Evolutionary conservation across 2,797 vertebrate species (phyloP).

Genomic region (Eulemur mongoz): DNA sequence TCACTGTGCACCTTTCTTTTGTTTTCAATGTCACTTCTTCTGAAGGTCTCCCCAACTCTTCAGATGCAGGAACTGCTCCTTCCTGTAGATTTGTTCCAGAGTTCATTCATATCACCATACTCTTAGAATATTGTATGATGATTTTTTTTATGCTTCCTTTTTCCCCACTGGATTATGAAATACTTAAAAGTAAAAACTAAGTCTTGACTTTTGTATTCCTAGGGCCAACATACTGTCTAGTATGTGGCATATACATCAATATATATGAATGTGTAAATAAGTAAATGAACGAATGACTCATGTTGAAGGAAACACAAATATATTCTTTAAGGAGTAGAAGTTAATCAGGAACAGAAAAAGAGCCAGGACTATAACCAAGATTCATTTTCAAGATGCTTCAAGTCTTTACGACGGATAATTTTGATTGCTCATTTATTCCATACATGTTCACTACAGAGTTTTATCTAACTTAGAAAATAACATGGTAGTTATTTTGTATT

Average conservation of each 20-base stretch:
- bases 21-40: neutral
- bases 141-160: neutral
- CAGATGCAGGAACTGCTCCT: neutral
- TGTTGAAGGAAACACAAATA: neutral
- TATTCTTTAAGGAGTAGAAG: neutral
- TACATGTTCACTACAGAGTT: neutral
- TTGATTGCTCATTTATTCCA: neutral
- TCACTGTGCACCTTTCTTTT: neutral
- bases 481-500: neutral
- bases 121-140: neutral
- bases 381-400: neutral
- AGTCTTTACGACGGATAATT: neutral
- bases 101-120: neutral
- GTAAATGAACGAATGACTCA: neutral
- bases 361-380: neutral
- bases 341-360: conserved; percentile 8
- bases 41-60: neutral
- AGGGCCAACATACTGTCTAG: neutral
- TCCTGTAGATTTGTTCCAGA: neutral
- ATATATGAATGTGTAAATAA: neutral
- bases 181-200: neutral
- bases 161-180: neutral
- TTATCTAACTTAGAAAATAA: conserved; percentile 30
- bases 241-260: neutral
- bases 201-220: neutral